These are phyloP conservation scores for Camponotus fellah DNA, from an alignment of 2,888 invertebrate species.

Conservation along the genomic window DNA sequence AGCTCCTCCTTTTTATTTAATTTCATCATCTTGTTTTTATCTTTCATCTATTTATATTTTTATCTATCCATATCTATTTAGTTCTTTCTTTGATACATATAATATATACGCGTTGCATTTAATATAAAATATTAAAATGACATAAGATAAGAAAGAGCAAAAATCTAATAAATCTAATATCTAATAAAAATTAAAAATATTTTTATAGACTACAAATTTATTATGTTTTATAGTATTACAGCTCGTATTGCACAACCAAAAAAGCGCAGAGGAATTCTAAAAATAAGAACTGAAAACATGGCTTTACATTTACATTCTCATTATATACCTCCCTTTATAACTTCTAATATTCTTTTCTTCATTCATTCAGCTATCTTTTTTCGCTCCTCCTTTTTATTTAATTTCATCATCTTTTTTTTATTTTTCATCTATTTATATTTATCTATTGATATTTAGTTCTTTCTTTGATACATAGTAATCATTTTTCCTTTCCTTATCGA, in stretches of 20 bases:
- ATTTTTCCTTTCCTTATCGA: constrained; percentile 22
- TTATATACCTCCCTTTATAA: not conserved
- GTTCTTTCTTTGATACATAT: constrained; percentile 13
- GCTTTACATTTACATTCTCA: not conserved
- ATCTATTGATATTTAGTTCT: constrained; percentile 11
- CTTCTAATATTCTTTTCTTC: not conserved
- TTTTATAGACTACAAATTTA: not conserved
- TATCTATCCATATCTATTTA: constrained; percentile 9
- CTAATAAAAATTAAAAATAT: not conserved
- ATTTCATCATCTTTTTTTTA: constrained; percentile 6
- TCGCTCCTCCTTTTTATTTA: not conserved
- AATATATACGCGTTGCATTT: not conserved
- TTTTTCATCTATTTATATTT: not conserved
- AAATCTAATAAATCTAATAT: not conserved
- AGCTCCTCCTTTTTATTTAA: not conserved
- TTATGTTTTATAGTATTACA: not conserved
- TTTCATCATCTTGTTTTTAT: constrained; percentile 11
- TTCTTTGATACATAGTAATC: not conserved
- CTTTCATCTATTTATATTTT: not conserved
- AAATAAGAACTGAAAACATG: too few relatives aligned
- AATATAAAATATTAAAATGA: not conserved
- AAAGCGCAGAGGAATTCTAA: too few relatives aligned
- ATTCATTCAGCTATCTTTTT: constrained; percentile 19
- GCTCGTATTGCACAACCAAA: too few relatives aligned
- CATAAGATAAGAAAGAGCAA: not conserved